Conservation (phyloP, 1,140 invertebrate genomes). For the Cherax destructor region DNA sequence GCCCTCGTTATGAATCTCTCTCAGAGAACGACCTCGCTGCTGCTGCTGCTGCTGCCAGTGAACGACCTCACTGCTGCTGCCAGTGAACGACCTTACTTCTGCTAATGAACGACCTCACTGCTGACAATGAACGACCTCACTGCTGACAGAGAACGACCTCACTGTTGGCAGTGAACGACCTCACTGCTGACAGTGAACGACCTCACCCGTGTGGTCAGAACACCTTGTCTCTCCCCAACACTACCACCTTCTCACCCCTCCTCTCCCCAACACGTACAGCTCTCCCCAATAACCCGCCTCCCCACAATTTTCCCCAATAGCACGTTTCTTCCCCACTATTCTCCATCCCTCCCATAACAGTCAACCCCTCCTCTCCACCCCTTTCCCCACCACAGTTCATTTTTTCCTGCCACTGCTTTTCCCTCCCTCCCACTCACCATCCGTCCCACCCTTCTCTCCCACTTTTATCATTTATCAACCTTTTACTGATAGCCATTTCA, state of each 20-base stretch:
- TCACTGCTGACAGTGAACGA: no score
- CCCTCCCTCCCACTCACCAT: background rate
- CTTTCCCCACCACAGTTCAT: background rate
- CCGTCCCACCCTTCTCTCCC: background rate
- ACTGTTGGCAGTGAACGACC: background rate
- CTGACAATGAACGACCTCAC: constrained; percentile 20
- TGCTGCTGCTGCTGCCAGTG: constrained; percentile 1
- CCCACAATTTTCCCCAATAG: no score
- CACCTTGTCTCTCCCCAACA: background rate
- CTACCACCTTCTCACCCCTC: background rate
- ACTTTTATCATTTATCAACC: background rate
- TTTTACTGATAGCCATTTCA: background rate
- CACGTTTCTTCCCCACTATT: background rate
- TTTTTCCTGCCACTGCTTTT: background rate
- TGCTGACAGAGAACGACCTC: background rate
- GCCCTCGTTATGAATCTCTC: constrained; percentile 71
- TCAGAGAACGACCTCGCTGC: constrained; percentile 34
- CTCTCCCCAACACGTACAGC: background rate
- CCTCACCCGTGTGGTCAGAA: background rate
- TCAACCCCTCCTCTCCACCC: no score
- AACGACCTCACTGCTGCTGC: background rate
- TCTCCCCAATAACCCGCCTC: background rate
- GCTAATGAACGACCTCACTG: background rate
- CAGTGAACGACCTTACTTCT: constrained; percentile 22
- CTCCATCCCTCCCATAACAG: background rate